Base-by-base conservation (phyloP, 1,140 invertebrate genomes). In the Acyrthosiphon pisum region DNA sequence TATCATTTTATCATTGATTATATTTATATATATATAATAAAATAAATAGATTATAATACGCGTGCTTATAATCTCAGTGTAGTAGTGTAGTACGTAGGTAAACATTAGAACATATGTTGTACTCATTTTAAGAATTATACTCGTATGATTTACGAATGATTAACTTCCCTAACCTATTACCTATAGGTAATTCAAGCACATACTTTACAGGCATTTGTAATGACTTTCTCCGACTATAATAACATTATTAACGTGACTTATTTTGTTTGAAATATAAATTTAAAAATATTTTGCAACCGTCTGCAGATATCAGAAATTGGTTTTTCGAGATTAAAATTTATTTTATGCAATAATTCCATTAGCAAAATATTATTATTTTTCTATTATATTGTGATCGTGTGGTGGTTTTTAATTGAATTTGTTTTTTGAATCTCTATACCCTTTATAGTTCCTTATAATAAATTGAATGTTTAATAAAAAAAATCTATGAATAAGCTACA, bases 321-420 rank as follows among this genome's bases (percentile, higher is more conserved):
- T 87, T 48, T n/a, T 87, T 30, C 30, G 23, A 48, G 84, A 48
- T 48, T 20, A 46, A 46, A 87, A 87, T 18, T 48, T 87, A 87
- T 48, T 87, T 50, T 44, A 84, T 23, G 37, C 83, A 37, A 37
- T 30, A 84, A 44, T 30, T 41, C 37, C 26, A 84, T 84, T 9
- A 84, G 8, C 0, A 84, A 84, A 44, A 30, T 84, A 37, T 23
- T 44, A 11, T 84, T 44, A 41, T 84, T 41, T 84, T 41, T 37
- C 37, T 44, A n/a, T 88, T 35, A 53, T 35, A 89, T 48, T 89
- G n/a, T 53, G 35, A 11, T 89, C 6, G 2, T 37, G 8, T 23
- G 18, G 53, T 89, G n/a, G 30, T 35, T 87, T 35, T 87, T 87
- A 35, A 87, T 87, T 87, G 44, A 35, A 89, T 89, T 88, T 50